A percentile compares a stretch with the other conserved stretches of the same genome.
Conservation (phyloP, 2,888 invertebrate species). For the Pristionchus entomophagus region DNA sequence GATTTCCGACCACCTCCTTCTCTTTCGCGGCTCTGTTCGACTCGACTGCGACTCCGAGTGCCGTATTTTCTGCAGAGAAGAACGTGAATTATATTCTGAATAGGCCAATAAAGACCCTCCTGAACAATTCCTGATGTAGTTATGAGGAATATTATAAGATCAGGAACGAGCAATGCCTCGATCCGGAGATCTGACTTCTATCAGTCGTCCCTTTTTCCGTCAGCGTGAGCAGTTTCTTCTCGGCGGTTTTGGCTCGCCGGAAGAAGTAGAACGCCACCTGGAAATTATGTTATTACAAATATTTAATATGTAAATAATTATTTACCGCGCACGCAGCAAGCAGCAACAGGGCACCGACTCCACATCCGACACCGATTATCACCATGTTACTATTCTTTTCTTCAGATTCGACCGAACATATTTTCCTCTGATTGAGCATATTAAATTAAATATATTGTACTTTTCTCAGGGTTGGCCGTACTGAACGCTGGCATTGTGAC, state of each 20-base stretch:
- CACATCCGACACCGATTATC: background rate
- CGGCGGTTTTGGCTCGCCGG: background rate
- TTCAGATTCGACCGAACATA: background rate
- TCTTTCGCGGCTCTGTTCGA: background rate
- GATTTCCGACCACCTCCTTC: background rate
- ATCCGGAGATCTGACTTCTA: background rate
- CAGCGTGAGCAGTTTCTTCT: background rate
- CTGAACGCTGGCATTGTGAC: no score
- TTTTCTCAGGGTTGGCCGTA: background rate
- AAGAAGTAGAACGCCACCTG: background rate
- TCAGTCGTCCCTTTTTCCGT: background rate
- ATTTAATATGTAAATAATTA: background rate
- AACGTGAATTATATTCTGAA: no score
- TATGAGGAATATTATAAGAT: no score
- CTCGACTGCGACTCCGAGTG: background rate
- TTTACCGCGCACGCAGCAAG: background rate
- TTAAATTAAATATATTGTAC: background rate
- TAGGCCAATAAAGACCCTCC: no score
- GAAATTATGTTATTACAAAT: background rate
- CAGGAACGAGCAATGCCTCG: background rate
- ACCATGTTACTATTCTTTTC: background rate
- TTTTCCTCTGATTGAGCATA: background rate
- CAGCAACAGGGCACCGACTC: background rate
- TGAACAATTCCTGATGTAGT: no score
- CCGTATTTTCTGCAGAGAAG: background rate